A percentile compares a stretch with the other conserved stretches of the same genome.
Conservation (phyloP, 2,888 invertebrate genomes). For the Liopterus haemorrhoidalis region DNA sequence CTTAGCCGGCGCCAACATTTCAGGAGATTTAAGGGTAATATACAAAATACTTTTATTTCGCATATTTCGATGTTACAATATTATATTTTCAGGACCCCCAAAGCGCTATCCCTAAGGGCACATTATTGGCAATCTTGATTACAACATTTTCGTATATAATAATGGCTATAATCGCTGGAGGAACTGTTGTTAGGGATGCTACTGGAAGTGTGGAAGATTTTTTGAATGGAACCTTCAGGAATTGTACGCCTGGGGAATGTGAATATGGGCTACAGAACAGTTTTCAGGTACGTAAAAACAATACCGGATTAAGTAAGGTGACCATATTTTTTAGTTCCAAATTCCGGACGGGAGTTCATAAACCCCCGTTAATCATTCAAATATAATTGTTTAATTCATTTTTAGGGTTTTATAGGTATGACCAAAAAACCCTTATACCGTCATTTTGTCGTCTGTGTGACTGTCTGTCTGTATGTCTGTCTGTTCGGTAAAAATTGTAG, state of each 20-base stretch:
- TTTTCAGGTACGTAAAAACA: constrained; percentile 57
- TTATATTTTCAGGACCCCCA: constrained; percentile 66
- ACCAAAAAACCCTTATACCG: too few relatives aligned
- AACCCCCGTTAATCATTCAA: too few relatives aligned
- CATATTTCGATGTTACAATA: constrained; percentile 10
- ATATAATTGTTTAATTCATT: too few relatives aligned
- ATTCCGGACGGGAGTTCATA: too few relatives aligned
- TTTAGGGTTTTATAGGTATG: too few relatives aligned
- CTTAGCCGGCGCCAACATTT: constrained; percentile 95
- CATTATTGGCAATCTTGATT: constrained; percentile 80
- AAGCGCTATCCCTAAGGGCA: constrained; percentile 86
- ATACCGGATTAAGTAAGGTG: too few relatives aligned
- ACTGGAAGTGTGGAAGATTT: constrained; percentile 61
- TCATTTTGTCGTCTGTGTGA: too few relatives aligned
- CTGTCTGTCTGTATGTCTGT: too few relatives aligned
- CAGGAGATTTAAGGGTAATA: constrained; percentile 93
- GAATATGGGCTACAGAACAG: constrained; percentile 70
- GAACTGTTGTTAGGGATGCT: constrained; percentile 72
- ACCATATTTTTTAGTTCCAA: too few relatives aligned
- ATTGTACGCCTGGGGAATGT: constrained; percentile 53
- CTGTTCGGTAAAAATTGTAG: too few relatives aligned
- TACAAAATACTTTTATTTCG: constrained; percentile 21
- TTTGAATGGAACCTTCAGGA: constrained; percentile 51
- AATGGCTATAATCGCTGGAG: constrained; percentile 75
- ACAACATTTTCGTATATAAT: constrained; percentile 81